A percentile compares a stretch with the other conserved stretches of the same genome.
Conservation (phyloP, 2,113 vertebrate genomes). For the Mesocricetus auratus region DNA sequence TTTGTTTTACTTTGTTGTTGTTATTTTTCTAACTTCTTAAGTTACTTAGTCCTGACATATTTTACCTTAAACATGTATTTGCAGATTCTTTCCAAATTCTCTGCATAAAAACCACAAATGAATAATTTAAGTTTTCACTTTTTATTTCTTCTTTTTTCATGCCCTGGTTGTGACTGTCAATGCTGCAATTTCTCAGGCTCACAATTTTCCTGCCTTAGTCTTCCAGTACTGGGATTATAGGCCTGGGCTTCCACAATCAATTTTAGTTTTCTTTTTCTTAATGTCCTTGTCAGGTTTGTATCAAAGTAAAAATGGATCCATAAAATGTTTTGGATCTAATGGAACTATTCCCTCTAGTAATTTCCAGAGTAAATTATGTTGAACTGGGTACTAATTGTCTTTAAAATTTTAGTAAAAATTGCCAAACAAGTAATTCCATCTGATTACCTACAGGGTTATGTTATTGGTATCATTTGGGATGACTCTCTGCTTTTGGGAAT, state of each 20-base stretch:
- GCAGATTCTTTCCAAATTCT: background rate
- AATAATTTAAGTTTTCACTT: background rate
- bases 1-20: background rate
- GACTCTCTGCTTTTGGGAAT: background rate
- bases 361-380: background rate
- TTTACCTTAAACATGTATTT: background rate
- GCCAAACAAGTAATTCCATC: background rate
- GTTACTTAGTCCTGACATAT: background rate
- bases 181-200: background rate
- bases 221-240: background rate
- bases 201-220: background rate
- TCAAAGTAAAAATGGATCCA: background rate
- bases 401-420: slow-evolving; percentile 28
- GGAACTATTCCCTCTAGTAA: background rate
- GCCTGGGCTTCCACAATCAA: too few relatives aligned
- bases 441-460: background rate
- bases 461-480: background rate
- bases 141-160: background rate
- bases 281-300: background rate
- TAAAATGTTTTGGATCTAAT: background rate
- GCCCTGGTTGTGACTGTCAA: background rate
- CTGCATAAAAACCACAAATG: background rate
- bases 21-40: slow-evolving; percentile 13
- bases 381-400: background rate
- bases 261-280: background rate